Evolutionary conservation across 2,888 invertebrate species (phyloP), one percentile per base, ranked within the genome.

Genomic region (Lycophotia porphyrea): DNA sequence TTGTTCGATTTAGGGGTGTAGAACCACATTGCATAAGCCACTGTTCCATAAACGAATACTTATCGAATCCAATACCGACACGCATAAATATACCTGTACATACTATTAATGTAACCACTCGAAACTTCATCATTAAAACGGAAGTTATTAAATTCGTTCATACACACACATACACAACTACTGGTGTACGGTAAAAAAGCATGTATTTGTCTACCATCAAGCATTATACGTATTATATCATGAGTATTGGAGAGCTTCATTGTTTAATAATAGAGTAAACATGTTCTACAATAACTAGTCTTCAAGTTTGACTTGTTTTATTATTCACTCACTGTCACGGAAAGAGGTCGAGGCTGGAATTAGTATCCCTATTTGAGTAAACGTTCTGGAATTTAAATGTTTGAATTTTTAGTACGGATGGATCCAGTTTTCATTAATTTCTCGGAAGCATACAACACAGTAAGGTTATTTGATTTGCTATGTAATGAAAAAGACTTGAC

Each of bases 131-230:
- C 36, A 64, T 64, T 67, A 72, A 60, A 85, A 85, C 72, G 76
- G 73, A 80, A 75, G 65, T 77, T 63, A 68, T 71, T 76, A 78
- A 42, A n/a, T 70, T 66, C 27, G 47, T 69, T 75, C 49, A 79
- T 47, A 52, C 55, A 71, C 55, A 77, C 71, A 60, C 24, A 52
- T 27, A 55, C 68, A 65, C 36, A 31, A 34, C 42, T 31, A 18
- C 34, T 72, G 64, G 70, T 81, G 55, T 65, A 49, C 60, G 42
- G 64, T 66, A 60, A 72, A 68, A 64, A 65, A 64, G 49, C 74
- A 84, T 80, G 65, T 64, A 79, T 44, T 82, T 66, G 77, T 82
- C 76, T 76, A 47, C 60, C 39, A 76, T 61, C 66, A 52, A 44
- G n/a, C 76, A 63, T 39, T 63, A 52, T 44, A 47, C 27, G 27